Conservation (phyloP, 2,113 vertebrate genomes). For the Nasalis larvatus region DNA sequence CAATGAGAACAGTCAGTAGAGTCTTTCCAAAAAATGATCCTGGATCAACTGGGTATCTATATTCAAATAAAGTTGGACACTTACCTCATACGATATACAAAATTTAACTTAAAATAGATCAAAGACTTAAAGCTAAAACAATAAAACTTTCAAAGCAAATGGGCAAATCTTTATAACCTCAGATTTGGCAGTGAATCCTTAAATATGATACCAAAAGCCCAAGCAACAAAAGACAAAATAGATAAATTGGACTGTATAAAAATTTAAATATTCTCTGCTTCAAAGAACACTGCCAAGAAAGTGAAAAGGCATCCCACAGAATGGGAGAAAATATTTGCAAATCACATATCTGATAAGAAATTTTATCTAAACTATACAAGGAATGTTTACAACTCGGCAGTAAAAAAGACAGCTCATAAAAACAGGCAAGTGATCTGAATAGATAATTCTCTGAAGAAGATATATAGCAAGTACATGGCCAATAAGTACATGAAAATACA, state of each 20-base stretch:
- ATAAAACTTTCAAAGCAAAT: not conserved
- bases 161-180: not conserved
- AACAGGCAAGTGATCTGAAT: not conserved
- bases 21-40: not conserved
- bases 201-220: not conserved
- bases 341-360: not conserved
- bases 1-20: not conserved
- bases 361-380: not conserved
- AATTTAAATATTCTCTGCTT: conserved; percentile 1
- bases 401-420: not conserved
- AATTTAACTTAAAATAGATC: not conserved
- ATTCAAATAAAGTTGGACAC: not conserved
- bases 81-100: not conserved
- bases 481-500: not conserved
- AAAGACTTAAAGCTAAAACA: not conserved
- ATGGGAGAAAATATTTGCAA: not conserved
- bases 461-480: not conserved
- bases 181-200: not conserved
- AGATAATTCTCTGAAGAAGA: not conserved
- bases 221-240: not conserved
- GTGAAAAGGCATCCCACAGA: not conserved
- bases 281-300: not conserved
- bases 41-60: not conserved
- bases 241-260: not conserved
- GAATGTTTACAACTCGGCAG: not conserved